Base-by-base conservation (phyloP, 2,797 vertebrate genomes). In the Semaprochilodus insignis region DNA sequence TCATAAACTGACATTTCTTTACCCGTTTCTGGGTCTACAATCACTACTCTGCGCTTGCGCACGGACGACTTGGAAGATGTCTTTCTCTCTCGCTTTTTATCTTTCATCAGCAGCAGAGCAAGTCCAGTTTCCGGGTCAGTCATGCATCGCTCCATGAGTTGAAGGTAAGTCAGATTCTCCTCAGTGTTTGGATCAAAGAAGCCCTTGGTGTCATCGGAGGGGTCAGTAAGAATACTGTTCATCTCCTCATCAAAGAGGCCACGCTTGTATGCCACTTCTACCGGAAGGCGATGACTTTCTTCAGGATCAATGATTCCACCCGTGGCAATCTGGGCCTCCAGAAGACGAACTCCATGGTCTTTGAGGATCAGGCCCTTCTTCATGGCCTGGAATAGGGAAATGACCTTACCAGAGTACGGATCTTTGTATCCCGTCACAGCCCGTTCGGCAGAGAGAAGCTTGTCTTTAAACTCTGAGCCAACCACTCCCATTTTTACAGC, bases 1-100 rank as follows among this genome's bases (percentile, higher is more conserved):
- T 99, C 97, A 0, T 98, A 98, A 23, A 99, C 98, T 0, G 98
- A 98, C 98, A 99, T 99, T 91, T 99, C 98, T 91, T 99, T 99
- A 84, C 98, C 97, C 0, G 97, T 97, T 91, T 99, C 98, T 0
- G 98, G 98, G 89, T 99, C 98, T 0, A 99, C 98, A 0, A 99
- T 99, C 69, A 99, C 98, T 27, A 99, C 98, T 2, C 98, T 93
- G 65, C 98, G 97, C 90, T 99, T 99, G 86, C 98, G 97, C 84
- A 99, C 98, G 0, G 98, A 99, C 3, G 98, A 99, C 89, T 99
- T 99, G 81, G 98, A 99, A 0, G 97, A 99, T 0, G 97, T 99
- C 90, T 99, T 99, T 86, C 96, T 96, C 90, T 99, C 98, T 0
- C 97, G 93, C 90, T 98, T 99, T 92, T 96, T 98, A 88, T 99